Conservation (phyloP, 1,140 invertebrate genomes). For the Listronotus bonariensis region DNA sequence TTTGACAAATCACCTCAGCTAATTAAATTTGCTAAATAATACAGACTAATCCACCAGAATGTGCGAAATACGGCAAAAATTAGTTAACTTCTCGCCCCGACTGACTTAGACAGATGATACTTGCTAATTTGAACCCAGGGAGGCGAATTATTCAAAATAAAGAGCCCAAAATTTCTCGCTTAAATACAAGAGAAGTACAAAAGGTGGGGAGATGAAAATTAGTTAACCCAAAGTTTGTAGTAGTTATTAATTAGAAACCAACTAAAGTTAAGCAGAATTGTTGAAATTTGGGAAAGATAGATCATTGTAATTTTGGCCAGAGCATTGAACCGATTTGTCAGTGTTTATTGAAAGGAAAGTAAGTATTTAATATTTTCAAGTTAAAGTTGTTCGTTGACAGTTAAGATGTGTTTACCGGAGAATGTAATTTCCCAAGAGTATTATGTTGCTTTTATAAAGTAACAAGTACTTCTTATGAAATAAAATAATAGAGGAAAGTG, state of each 20-base stretch:
- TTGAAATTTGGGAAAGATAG: conserved; percentile 16
- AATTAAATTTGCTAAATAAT: conserved; percentile 31
- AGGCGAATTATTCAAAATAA: conserved; percentile 30
- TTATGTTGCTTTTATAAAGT: no score
- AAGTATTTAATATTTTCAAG: conserved; percentile 19
- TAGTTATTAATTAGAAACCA: conserved; percentile 15
- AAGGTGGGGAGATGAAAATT: conserved; percentile 9
- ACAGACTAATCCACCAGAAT: conserved; percentile 20
- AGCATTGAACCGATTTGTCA: conserved; percentile 15
- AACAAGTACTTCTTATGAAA: no score
- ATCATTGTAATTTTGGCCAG: conserved; percentile 5
- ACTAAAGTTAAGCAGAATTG: conserved; percentile 1
- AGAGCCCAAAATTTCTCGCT: conserved; percentile 20
- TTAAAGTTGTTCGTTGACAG: neutral
- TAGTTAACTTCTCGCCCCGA: conserved; percentile 28
- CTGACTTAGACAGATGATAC: conserved; percentile 31
- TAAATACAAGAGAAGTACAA: conserved; percentile 14
- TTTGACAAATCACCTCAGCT: conserved; percentile 25
- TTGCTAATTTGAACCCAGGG: conserved; percentile 24
- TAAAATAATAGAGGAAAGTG: no score
- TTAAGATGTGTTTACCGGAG: no score
- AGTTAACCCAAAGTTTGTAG: conserved; percentile 6
- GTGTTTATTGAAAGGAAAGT: conserved; percentile 12
- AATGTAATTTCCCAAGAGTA: no score
- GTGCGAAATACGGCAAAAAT: conserved; percentile 26